These are phyloP conservation scores for Camelus bactrianus DNA, from an alignment of 2,113 vertebrate genomes.

Conservation along the genomic window DNA sequence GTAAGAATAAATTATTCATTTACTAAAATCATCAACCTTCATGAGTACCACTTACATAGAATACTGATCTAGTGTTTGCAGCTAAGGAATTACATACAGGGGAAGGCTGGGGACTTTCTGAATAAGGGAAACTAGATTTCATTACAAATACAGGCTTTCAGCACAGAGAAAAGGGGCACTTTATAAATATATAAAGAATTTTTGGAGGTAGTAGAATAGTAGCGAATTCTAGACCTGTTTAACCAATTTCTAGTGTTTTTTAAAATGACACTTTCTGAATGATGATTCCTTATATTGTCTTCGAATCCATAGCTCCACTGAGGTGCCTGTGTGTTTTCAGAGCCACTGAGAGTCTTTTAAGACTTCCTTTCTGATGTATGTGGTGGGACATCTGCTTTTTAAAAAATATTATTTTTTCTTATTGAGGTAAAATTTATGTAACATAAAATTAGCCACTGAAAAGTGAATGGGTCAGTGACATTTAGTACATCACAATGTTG, in stretches of 20 bases:
- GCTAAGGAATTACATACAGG: background rate
- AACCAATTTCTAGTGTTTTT: background rate
- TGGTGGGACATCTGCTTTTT: background rate
- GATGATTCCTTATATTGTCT: background rate
- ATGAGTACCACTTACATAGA: background rate
- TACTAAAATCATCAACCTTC: background rate
- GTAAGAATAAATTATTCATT: slow-evolving; percentile 53
- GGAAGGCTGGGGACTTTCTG: background rate
- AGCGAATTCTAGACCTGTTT: background rate
- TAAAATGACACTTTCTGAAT: background rate
- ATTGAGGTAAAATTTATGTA: background rate
- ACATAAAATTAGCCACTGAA: background rate
- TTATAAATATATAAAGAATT: background rate
- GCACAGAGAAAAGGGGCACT: background rate
- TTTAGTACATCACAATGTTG: background rate
- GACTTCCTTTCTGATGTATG: background rate
- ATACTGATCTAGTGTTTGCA: background rate
- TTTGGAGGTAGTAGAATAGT: background rate
- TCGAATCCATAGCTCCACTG: background rate
- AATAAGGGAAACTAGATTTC: background rate
- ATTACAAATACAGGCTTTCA: background rate
- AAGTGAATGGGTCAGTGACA: background rate
- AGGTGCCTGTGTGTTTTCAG: background rate
- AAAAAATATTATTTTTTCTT: background rate
- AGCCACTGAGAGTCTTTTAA: background rate